Conservation (phyloP, 2,797 vertebrate species). For the Stomatorhinus walkeri region DNA sequence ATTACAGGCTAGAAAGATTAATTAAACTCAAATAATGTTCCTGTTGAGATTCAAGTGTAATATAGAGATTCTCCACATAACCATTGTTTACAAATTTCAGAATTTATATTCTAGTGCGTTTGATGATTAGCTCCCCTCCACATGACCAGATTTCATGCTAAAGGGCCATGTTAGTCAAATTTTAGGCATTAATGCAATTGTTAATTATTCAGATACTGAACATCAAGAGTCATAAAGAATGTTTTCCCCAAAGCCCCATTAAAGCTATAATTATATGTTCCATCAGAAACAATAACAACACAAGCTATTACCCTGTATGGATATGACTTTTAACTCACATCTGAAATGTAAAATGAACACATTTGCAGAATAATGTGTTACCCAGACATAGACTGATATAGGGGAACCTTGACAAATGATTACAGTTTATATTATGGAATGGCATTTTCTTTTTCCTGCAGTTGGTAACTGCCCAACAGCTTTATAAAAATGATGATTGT, state of each 20-base stretch:
- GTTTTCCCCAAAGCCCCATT: conserved; percentile 1
- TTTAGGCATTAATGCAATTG: not conserved
- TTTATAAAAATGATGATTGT: not conserved
- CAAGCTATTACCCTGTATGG: not conserved
- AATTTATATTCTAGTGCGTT: not conserved
- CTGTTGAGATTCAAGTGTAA: not conserved
- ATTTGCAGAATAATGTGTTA: not conserved
- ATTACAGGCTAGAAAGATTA: not conserved
- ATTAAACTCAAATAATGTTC: not conserved
- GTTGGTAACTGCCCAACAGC: not conserved
- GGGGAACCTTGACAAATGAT: not conserved
- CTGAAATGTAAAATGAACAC: conserved; percentile 1
- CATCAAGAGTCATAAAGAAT: not conserved
- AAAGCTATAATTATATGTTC: conserved; percentile 2
- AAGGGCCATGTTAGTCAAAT: not conserved
- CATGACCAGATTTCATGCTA: not conserved
- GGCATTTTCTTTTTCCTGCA: not conserved
- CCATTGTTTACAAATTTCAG: not conserved
- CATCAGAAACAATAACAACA: not conserved
- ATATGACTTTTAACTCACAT: not conserved
- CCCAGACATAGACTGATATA: not conserved
- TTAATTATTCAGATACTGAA: conserved; percentile 6
- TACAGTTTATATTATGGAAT: not conserved
- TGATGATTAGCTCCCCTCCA: not conserved
- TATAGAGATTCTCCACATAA: not conserved